Conservation (phyloP, 2,888 invertebrate genomes). For the Pherbina coryleti region DNA sequence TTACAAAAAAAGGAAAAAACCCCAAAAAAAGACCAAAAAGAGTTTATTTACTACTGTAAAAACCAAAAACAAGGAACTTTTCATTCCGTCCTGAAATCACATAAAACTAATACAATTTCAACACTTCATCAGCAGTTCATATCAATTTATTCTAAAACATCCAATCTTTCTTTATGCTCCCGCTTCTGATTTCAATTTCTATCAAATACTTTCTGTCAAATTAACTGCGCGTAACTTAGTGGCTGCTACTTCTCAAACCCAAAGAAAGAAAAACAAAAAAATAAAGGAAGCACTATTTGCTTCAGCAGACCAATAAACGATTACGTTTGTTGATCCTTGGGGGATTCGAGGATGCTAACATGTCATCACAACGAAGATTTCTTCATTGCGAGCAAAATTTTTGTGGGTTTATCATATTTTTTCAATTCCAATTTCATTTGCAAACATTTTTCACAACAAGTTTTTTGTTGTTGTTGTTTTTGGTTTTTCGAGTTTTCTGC, state of each 20-base stretch:
- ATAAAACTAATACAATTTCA: not conserved
- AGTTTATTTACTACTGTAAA: no score
- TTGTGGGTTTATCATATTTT: constrained; percentile 10
- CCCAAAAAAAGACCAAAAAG: no score
- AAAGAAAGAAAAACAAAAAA: not conserved
- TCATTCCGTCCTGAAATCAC: no score
- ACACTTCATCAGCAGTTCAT: constrained; percentile 13
- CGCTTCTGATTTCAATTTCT: constrained; percentile 25
- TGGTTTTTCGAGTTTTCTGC: not conserved
- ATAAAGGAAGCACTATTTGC: not conserved
- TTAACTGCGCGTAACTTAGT: constrained; percentile 30
- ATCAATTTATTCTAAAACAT: constrained; percentile 2
- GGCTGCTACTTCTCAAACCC: not conserved
- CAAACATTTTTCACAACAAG: not conserved
- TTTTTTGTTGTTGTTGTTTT: not conserved
- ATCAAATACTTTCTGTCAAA: constrained; percentile 26
- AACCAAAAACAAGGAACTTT: no score
- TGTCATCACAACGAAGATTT: constrained; percentile 6
- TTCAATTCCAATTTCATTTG: not conserved
- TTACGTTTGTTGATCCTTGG: constrained; percentile 28
- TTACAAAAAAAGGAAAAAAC: no score
- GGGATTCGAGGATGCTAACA: not conserved
- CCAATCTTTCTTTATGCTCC: not conserved
- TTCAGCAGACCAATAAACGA: constrained; percentile 16
- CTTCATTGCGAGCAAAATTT: constrained; percentile 9